Percentiles rank a stretch among this genome's conserved stretches.
Evolutionary conservation across 1,140 invertebrate species (phyloP).

Genomic region (Rhynchophorus ferrugineus): DNA sequence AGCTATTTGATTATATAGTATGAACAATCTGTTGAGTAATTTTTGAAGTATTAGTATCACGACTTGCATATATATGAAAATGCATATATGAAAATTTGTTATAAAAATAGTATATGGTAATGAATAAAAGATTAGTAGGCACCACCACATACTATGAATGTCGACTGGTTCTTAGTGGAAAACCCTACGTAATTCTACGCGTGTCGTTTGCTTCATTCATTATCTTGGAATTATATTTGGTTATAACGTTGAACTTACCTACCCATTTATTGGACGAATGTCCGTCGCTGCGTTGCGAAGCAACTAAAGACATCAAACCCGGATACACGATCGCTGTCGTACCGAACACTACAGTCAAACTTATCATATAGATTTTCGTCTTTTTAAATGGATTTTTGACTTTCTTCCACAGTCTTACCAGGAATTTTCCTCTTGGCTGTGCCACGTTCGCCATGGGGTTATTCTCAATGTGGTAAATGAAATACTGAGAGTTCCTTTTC

Average conservation of each 20-base stretch:
- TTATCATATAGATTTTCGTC: conserved; percentile 8
- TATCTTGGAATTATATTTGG: too few species aligned
- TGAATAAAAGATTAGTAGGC: too few species aligned
- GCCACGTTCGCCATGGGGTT: conserved; percentile 4
- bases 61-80: too few species aligned
- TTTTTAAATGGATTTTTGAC: neutral
- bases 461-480: conserved; percentile 19
- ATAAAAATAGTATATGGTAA: too few species aligned
- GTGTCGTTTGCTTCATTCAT: too few species aligned
- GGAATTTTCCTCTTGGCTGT: conserved; percentile 4
- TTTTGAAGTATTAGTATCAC: too few species aligned
- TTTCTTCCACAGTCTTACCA: conserved; percentile 11
- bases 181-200: too few species aligned
- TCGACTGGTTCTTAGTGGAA: too few species aligned
- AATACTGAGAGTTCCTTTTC: conserved; percentile 24
- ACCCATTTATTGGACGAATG: conserved; percentile 13
- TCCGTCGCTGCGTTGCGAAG: conserved; percentile 13
- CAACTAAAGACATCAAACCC: conserved; percentile 23
- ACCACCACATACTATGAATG: too few species aligned
- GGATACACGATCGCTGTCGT: conserved; percentile 24
- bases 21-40: too few species aligned
- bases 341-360: conserved; percentile 21
- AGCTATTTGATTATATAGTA: too few species aligned
- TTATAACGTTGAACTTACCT: conserved; percentile 18
- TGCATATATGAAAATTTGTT: too few species aligned